Conservation (phyloP, 2,113 vertebrate species). For the Mus pahari region DNA sequence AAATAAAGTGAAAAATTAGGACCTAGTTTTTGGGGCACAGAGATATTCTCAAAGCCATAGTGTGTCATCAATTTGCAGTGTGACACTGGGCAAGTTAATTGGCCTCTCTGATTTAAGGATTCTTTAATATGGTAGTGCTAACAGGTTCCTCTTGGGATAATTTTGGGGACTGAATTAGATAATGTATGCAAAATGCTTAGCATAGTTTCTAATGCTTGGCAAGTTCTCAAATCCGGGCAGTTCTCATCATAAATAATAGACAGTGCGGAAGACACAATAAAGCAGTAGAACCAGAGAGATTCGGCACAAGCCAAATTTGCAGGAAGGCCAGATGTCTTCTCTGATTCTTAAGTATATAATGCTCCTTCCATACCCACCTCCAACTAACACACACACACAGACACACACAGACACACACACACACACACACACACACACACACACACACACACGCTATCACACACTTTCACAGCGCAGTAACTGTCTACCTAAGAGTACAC, state of each 20-base stretch:
- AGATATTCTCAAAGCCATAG: background rate
- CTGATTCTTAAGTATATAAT: background rate
- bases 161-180: slow-evolving; percentile 19
- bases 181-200: slow-evolving; percentile 10
- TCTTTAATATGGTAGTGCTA: background rate
- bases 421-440: background rate
- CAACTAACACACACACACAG: background rate
- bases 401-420: background rate
- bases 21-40: background rate
- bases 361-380: background rate
- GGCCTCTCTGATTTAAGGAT: slow-evolving; percentile 33
- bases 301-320: background rate
- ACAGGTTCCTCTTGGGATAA: background rate
- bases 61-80: background rate
- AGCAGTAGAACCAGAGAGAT: background rate
- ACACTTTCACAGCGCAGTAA: background rate
- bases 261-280: background rate
- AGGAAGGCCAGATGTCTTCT: background rate
- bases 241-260: slow-evolving; percentile 4
- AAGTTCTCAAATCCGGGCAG: background rate
- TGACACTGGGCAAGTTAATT: background rate
- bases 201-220: background rate
- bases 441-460: background rate
- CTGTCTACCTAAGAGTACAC: slow-evolving; percentile 33
- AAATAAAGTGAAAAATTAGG: background rate